Evolutionary conservation across 1,140 invertebrate species (phyloP), one percentile per base, ranked within the genome.

Genomic region (Glomeris maerens): DNA sequence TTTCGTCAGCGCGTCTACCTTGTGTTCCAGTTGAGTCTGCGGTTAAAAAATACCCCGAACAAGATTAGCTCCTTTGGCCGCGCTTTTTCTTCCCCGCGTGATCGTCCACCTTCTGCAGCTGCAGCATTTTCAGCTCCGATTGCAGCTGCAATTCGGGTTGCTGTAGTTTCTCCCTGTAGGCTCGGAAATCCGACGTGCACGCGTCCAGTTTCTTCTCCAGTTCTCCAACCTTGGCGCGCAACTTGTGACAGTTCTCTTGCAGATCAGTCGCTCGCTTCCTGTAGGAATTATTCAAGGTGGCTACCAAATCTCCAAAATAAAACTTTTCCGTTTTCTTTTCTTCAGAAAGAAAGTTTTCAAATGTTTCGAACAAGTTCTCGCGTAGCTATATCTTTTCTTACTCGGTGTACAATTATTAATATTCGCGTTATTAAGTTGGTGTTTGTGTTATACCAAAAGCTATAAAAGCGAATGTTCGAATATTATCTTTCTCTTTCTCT

Each of bases 41-140:
- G 4, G 17, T 36, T 36, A 36, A 10, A n/a, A n/a, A n/a, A 36
- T 36, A 36, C n/a, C 31, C n/a, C n/a, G 10, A 36, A 36, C 10
- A 10, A 10, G 17, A 36, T 10, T 36, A 36, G 17, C 31, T 36
- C n/a, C n/a, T 36, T 36, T 36, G 31, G 31, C n/a, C n/a, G n/a
- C n/a, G n/a, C n/a, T n/a, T n/a, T n/a, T n/a, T n/a, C n/a, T n/a
- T n/a, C n/a, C n/a, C n/a, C n/a, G n/a, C n/a, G n/a, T n/a, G n/a
- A n/a, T n/a, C n/a, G n/a, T n/a, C n/a, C 49, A 71, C 69, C 62
- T 72, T 72, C 57, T 72, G 68, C 46, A 70, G 53, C 20, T 60
- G 68, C 0, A 71, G 58, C 10, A 71, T 49, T 49, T 70, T 68
- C 4, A 71, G 65, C 54, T 72, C 68, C 17, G 69, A 64, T 56